Evolutionary conservation across 2,888 invertebrate species (phyloP).

Genomic region (Drosophila cracens): DNA sequence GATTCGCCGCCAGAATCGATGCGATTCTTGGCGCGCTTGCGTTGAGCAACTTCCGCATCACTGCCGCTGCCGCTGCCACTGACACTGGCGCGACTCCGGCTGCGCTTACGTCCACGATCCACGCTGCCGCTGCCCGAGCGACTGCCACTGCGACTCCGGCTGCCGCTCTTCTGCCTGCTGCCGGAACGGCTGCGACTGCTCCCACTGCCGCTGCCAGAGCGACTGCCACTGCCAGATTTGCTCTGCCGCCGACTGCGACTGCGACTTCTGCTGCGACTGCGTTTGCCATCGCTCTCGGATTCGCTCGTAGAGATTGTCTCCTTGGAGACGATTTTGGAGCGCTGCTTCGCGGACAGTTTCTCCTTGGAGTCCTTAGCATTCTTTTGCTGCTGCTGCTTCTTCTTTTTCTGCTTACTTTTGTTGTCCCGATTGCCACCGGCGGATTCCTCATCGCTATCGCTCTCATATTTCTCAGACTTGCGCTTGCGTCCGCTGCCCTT

Average conservation of each 20-base stretch:
- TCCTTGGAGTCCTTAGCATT: constrained; percentile 70
- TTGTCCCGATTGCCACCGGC: constrained; percentile 84
- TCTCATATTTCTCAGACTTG: constrained; percentile 86
- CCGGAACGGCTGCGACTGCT: constrained; percentile 38
- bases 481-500: constrained; percentile 85
- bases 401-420: constrained; percentile 85
- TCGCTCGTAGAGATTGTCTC: constrained; percentile 97
- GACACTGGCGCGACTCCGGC: constrained; percentile 68
- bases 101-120: constrained; percentile 66
- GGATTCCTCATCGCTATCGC: constrained; percentile 88
- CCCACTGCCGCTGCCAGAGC: constrained; percentile 29
- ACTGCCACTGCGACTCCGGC: constrained; percentile 57
- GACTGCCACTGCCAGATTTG: constrained; percentile 79
- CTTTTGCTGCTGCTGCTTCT: constrained; percentile 85
- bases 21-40: constrained; percentile 65
- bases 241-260: constrained; percentile 46
- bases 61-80: constrained; percentile 75
- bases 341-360: constrained; percentile 91
- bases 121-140: constrained; percentile 75
- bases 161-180: constrained; percentile 28
- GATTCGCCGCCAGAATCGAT: constrained; percentile 78
- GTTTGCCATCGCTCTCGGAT: constrained; percentile 85
- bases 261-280: constrained; percentile 74
- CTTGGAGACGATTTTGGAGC: constrained; percentile 95
- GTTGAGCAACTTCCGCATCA: constrained; percentile 53